Evolutionary conservation across 2,888 invertebrate species (phyloP).

Genomic region (Iselma pallidipennis): DNA sequence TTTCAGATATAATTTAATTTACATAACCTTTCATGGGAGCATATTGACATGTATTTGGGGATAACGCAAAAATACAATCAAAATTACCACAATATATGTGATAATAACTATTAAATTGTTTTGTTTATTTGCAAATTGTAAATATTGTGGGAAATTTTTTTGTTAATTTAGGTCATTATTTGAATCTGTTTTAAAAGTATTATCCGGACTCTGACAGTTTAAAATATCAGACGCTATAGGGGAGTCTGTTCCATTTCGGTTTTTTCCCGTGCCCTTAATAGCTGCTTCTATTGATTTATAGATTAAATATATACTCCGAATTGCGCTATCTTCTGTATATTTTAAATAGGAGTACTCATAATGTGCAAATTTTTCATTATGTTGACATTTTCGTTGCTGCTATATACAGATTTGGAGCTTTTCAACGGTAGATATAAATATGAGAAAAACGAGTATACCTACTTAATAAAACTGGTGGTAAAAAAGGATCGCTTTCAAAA

Average conservation of each 20-base stretch:
- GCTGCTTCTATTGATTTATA: neutral
- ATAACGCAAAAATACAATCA: too few relatives aligned
- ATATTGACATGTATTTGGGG: too few relatives aligned
- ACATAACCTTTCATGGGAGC: too few relatives aligned
- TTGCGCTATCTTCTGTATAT: neutral
- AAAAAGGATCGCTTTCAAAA: neutral
- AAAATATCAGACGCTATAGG: too few relatives aligned
- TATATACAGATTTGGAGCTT: neutral
- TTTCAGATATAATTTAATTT: too few relatives aligned
- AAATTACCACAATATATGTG: too few relatives aligned
- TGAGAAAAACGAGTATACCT: too few relatives aligned
- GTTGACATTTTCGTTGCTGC: neutral
- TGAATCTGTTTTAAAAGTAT: neutral
- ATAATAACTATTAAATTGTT: too few relatives aligned
- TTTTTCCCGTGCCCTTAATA: neutral
- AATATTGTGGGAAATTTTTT: neutral
- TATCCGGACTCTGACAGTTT: too few relatives aligned
- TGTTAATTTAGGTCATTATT: neutral
- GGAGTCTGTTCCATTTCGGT: neutral
- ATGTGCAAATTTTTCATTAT: conserved; percentile 1
- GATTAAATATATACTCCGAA: neutral
- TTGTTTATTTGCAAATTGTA: too few relatives aligned
- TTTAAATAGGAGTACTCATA: neutral
- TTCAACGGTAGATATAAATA: neutral
- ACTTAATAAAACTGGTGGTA: too few relatives aligned